Conservation (phyloP, 2,113 vertebrate species). For the Eurypyga helias region DNA sequence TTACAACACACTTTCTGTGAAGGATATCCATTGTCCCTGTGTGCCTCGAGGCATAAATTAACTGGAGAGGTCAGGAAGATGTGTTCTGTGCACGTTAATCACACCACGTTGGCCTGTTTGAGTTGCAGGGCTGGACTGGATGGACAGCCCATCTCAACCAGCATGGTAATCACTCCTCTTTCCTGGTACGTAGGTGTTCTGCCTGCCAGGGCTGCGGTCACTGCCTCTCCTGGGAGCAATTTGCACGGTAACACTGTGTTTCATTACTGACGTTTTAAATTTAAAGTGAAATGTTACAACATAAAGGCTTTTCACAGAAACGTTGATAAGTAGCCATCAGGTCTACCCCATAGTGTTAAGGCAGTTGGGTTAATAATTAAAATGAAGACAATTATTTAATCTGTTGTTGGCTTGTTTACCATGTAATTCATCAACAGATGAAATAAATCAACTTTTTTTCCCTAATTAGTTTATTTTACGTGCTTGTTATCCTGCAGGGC, state of each 20-base stretch:
- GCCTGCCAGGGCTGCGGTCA: neutral
- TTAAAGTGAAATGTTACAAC: neutral
- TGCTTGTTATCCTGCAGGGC: neutral
- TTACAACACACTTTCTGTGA: neutral
- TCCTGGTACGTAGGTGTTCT: accelerated
- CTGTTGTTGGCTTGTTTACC: neutral
- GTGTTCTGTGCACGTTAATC: accelerated
- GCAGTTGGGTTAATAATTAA: neutral
- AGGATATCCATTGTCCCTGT: accelerated
- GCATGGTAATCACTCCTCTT: neutral
- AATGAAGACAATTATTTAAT: neutral
- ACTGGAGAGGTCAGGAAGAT: neutral
- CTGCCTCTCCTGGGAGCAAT: neutral
- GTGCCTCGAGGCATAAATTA: neutral
- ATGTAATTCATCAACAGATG: neutral
- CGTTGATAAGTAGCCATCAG: neutral
- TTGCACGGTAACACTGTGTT: neutral
- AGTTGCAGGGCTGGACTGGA: neutral
- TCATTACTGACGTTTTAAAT: neutral
- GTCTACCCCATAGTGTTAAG: neutral
- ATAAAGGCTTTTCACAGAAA: neutral
- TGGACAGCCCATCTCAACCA: neutral
- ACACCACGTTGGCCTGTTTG: accelerated
- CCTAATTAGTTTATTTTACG: neutral
- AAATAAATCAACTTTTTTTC: neutral